Base-by-base conservation (phyloP, 2,888 invertebrate species). In the Microchrysa polita region DNA sequence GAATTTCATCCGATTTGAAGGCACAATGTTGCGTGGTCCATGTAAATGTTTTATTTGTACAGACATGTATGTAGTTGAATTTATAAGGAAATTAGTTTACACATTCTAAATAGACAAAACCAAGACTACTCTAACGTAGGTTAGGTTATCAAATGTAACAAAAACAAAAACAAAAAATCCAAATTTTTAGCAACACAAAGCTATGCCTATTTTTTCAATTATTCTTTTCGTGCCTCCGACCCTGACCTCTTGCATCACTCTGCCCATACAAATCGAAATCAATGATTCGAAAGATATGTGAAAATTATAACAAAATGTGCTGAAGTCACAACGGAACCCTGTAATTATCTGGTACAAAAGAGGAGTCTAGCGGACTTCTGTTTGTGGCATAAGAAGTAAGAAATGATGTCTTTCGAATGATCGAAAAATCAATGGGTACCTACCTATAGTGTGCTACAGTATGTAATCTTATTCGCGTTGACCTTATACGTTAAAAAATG, bases 281-380 rank as follows among this genome's bases (percentile, higher is more conserved):
- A 20, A 69, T 74, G 67, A 74, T 72, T 74, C 72, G 67, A 42
- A 74, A 72, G 60, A 34, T n/a, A 71, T 72, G 42, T 73, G 23
- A 44, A 73, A 69, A 67, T 69, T 53, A 75, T 55, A 12, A 73
- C 22, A 67, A 75, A 75, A 75, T 73, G 63, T 75, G 74, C 74
- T 75, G 73, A 75, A 75, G 74, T 75, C 73, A 69, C 74, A 73
- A 67, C 74, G 63, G 72, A 61, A 69, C 59, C 42, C 74, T 73
- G 44, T 75, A 75, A 75, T 75, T 75, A 75, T 44, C 22, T 59
- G 16, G 59, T 40, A 75, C 73, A 73, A 75, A 55, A 75, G 73
- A 75, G 73, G 63, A 67, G 63, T 75, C 74, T 73, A 69, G 40
- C 72, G 69, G 74, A 73, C 74, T 75, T 75, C 73, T 75, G 74